Base-by-base conservation (phyloP, 1,140 invertebrate species). In the Brachionus plicatilis region DNA sequence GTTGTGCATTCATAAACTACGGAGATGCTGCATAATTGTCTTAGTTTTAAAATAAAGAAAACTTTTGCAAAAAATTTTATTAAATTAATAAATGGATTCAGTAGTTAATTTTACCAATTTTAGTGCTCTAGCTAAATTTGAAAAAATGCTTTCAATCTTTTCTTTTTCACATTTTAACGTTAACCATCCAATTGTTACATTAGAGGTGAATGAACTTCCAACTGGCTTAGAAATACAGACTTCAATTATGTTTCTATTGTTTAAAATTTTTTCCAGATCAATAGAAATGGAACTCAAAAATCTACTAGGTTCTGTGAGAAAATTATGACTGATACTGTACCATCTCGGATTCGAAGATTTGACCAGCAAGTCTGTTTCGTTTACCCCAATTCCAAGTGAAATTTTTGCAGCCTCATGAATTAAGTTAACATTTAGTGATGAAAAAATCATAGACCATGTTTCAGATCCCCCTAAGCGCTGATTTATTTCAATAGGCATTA, bases 401-500 rank as follows among this genome's bases (percentile, higher is more conserved):
- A 76, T 76, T 76, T 82, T 82, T 1, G 43, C 50, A 68, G 12
- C 2, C 45, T 82, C 79, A 33, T 68, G 33, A 47, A 82, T 65
- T 27, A 82, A 47, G 27, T 82, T 47, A 27, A 82, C 53, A 43
- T 82, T 37, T 45, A 65, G 45, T 4, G 50, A 43, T 20, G 79
- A 65, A 29, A 65, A 9, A 65, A 65, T 37, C 79, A 82, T 60
- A n/a, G 79, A 82, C 79, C 53, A 68, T 17, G 65, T 82, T 60
- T 68, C 79, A 60, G 65, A 33, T 45, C 53, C 79, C 4, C 79
- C 79, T 0, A 82, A 3, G 24, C 79, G 37, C 17, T 41, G 53
- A 17, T 82, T 82, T 12, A 82, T 82, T 82, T 82, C 79, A 68
- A 82, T 82, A 9, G 79, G 79, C 79, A 68, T 82, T 45, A 82